Evolutionary conservation across 2,797 vertebrate species (phyloP).

Genomic region (Urocyon cinereoargenteus): DNA sequence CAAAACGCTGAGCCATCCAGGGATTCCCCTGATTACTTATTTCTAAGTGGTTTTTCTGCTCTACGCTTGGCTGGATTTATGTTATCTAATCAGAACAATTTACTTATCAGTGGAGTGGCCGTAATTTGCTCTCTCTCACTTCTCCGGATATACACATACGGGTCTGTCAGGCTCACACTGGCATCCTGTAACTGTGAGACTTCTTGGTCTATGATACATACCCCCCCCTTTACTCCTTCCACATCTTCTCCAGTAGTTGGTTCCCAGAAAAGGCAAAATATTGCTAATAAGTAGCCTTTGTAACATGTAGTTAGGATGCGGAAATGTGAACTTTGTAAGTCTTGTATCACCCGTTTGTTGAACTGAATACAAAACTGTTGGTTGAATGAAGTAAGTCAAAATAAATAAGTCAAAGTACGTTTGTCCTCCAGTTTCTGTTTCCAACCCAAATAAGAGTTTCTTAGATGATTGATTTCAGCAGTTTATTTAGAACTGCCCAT

Average conservation of each 20-base stretch:
- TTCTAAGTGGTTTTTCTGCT: neutral
- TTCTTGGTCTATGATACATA: neutral
- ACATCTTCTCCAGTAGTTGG: neutral
- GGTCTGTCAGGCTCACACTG: neutral
- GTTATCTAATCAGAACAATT: neutral
- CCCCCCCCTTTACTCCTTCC: neutral
- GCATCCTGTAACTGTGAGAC: neutral
- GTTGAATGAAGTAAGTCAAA: neutral
- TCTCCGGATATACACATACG: neutral
- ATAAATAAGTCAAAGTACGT: neutral
- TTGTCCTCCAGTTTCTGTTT: conserved; percentile 20
- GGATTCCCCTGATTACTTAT: neutral
- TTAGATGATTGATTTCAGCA: neutral
- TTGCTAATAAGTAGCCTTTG: neutral
- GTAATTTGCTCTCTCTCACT: neutral
- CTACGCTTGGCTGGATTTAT: neutral
- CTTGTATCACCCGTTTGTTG: neutral
- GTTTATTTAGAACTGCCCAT: neutral
- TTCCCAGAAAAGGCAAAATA: neutral
- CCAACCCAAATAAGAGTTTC: neutral
- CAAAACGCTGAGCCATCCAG: no score
- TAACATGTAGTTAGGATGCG: neutral
- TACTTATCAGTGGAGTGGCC: neutral
- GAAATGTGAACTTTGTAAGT: neutral
- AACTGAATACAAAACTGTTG: neutral